Base-by-base conservation (phyloP, 2,113 vertebrate species). In the Strix aluco region DNA sequence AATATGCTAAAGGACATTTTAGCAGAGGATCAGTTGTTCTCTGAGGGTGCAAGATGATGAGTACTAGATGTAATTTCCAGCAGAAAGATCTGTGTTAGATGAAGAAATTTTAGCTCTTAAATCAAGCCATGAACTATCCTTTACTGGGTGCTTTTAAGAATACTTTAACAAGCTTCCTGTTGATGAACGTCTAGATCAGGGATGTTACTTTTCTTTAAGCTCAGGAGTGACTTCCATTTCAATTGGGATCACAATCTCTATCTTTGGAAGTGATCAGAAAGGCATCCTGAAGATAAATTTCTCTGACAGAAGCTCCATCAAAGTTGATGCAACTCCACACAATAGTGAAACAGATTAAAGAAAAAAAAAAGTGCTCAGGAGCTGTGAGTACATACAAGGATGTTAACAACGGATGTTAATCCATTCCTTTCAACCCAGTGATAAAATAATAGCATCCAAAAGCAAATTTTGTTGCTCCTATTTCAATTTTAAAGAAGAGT, bases 191-290 rank as follows among this genome's bases (percentile, higher is more conserved):
- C 66, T 54, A 46, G 73, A 91, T 82, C 70, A 46, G 70, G 49
- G 73, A 51, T 91, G 70, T 82, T 85, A 57, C 47, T 18, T 77
- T 81, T 72, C 51, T 72, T 75, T 80, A 82, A 90, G 90, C 70
- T 85, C 73, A 69, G 62, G 52, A 75, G 19, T 79, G 42, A 79
- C 70, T 93, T 85, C 87, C 67, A 46, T 82, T 96, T 94, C 93
- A 70, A 42, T 71, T 83, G 71, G 62, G 58, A 96, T 96, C 78
- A 89, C 89, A 91, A 44, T 89, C 65, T 81, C 55, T 80, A 40
- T 70, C 85, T 96, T 77, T 86, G 67, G 62, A 86, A 91, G 66
- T 30, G 54, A 95, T 86, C 74, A 80, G 81, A 94, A 92, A 92
- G 29, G 40, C 62, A 87, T 80, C 89, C 80, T 63, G n/a, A 46